Evolutionary conservation across 2,797 vertebrate species (phyloP), one percentile per base, ranked within the genome.

Genomic region (Diglossa cyanea): DNA sequence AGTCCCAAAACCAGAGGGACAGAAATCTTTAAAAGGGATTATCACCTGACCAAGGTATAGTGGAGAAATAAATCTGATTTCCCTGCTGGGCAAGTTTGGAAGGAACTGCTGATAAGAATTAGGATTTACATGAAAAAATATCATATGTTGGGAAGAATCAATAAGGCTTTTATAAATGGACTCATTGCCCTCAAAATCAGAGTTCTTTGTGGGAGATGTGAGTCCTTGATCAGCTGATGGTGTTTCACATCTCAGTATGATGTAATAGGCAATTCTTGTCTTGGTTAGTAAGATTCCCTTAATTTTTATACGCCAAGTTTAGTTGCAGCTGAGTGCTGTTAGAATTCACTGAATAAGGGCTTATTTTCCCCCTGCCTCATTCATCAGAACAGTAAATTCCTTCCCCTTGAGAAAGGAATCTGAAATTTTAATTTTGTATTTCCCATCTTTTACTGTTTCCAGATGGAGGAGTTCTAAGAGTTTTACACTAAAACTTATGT

Each of bases 31-130:
- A 31, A 40, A 65, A 68, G 44, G 24, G 13, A 20, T 86, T 45
- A 4, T 47, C 37, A 16, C 0, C 0, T 57, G 39, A 17, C 28
- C 9, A 2, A 70, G 25, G 17, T 40, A 5, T 5, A 40, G 55
- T n/a, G 23, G 47, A 60, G n/a, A 75, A 39, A 53, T 18, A 90
- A 92, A 88, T 63, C 54, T 53, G 17, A 63, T 68, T 88, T 71
- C 9, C 25, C 11, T 77, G 31, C 75, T 37, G 53, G 55, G 9
- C 20, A 39, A 31, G 9, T 65, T 57, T 48, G 67, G 40, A 42
- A 37, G 51, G 61, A 63, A 33, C 25, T 37, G 19, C 6, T 63
- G 10, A 25, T 57, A 19, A 42, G 17, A 81, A 48, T 89, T 47
- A 47, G 50, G 58, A 76, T 68, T 58, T 76, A 28, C 6, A 18